These are phyloP conservation scores for Gymnoscopelus microlampas DNA, from an alignment of 2,797 vertebrate genomes.

Conservation along the genomic window DNA sequence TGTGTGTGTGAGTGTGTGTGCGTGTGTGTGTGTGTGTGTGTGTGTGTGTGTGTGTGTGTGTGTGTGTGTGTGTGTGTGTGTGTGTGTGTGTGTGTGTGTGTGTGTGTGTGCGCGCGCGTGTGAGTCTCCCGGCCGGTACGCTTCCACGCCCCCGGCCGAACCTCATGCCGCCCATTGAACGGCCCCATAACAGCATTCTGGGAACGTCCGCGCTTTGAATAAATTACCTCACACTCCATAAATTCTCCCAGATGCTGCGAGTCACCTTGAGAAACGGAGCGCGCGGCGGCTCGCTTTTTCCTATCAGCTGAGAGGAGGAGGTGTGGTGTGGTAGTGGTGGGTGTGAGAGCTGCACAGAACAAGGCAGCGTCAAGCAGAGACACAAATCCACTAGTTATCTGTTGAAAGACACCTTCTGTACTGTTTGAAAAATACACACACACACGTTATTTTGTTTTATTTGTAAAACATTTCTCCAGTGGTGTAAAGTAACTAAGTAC, in stretches of 20 bases:
- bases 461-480: no score
- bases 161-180: constrained; percentile 1
- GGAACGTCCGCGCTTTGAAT: constrained; percentile 58
- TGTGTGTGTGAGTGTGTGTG: not conserved
- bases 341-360: not conserved
- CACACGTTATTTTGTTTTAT: no score
- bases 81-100: not conserved
- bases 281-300: not conserved
- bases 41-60: not conserved
- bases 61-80: not conserved
- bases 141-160: no score
- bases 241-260: constrained; percentile 68
- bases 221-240: constrained; percentile 72
- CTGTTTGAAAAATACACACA: no score
- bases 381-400: no score
- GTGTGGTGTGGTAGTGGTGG: no score
- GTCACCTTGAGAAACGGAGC: constrained; percentile 63
- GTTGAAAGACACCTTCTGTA: no score
- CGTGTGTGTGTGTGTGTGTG: not conserved
- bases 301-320: constrained; percentile 1
- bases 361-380: no score
- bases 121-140: no score
- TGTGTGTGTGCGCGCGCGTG: not conserved
- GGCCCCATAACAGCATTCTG: constrained; percentile 51
- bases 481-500: no score